These are phyloP conservation scores for Pyrrhia umbra DNA, from an alignment of 2,888 invertebrate species.

Conservation along the genomic window DNA sequence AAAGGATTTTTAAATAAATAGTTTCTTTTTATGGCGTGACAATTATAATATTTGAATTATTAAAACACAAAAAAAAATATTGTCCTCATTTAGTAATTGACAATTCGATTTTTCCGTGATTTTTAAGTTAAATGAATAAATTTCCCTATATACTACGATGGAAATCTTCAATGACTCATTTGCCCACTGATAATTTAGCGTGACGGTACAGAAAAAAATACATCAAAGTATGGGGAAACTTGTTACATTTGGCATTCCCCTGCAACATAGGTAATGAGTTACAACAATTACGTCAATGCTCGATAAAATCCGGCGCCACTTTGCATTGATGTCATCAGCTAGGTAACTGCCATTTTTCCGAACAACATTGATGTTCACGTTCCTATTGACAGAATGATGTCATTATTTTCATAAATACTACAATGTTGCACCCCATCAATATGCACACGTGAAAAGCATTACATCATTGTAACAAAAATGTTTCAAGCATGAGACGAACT, in stretches of 20 bases:
- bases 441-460: conserved; percentile 42
- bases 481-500: conserved; percentile 6
- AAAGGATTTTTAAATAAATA: not conserved
- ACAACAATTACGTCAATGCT: conserved; percentile 23
- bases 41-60: no score
- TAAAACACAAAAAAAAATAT: no score
- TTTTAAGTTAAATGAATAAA: no score
- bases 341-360: conserved; percentile 8
- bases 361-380: conserved; percentile 39
- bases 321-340: conserved; percentile 19
- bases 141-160: no score
- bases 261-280: not conserved
- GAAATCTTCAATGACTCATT: not conserved
- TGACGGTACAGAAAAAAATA: not conserved
- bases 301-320: conserved; percentile 14
- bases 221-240: conserved; percentile 8
- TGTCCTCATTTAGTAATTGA: no score
- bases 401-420: conserved; percentile 54
- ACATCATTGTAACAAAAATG: conserved; percentile 47
- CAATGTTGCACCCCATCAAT: conserved; percentile 43
- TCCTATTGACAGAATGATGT: conserved; percentile 39
- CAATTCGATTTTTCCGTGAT: no score
- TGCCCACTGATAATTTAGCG: not conserved
- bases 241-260: conserved; percentile 13
- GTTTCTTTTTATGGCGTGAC: no score